Evolutionary conservation across 2,888 invertebrate species (phyloP).

Genomic region (Cordylochernes scorpioides): DNA sequence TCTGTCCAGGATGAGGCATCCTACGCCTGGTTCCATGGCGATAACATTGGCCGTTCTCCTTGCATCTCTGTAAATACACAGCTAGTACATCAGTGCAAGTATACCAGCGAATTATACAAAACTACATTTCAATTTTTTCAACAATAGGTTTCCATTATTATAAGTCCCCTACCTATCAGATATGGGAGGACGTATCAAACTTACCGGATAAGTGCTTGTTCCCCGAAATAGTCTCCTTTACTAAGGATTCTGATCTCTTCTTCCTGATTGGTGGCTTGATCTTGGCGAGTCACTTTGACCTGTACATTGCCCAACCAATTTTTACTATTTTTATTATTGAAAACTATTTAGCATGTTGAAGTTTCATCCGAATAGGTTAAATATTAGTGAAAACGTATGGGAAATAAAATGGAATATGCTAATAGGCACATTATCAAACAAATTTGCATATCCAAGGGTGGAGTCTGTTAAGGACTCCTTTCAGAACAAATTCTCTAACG

Average conservation of each 20-base stretch:
- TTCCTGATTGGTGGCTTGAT: slow-evolving; percentile 27
- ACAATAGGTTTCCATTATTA: too few relatives aligned
- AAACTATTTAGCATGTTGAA: too few relatives aligned
- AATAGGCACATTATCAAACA: too few relatives aligned
- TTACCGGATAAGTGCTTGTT: slow-evolving; percentile 46
- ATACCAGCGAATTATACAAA: not conserved
- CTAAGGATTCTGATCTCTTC: slow-evolving; percentile 38
- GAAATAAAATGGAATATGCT: too few relatives aligned
- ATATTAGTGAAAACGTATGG: too few relatives aligned
- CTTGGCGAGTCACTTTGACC: slow-evolving; percentile 22
- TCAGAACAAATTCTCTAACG: too few relatives aligned
- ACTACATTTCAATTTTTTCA: not conserved
- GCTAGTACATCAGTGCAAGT: not conserved
- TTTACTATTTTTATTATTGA: too few relatives aligned
- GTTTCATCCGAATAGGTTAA: too few relatives aligned
- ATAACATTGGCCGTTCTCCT: slow-evolving; percentile 63
- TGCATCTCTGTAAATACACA: slow-evolving; percentile 31
- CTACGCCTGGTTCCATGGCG: slow-evolving; percentile 54
- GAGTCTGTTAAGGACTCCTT: too few relatives aligned
- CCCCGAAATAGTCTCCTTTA: slow-evolving; percentile 63
- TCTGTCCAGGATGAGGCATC: slow-evolving; percentile 48
- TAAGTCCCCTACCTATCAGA: not conserved
- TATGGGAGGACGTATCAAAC: slow-evolving; percentile 1
- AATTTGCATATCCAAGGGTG: too few relatives aligned
- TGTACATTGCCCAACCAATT: too few relatives aligned